A percentile compares a stretch with the other conserved stretches of the same genome.
Evolutionary conservation across 2,888 invertebrate genomes (phyloP).

Genomic region (Hypselothyrea guttata): DNA sequence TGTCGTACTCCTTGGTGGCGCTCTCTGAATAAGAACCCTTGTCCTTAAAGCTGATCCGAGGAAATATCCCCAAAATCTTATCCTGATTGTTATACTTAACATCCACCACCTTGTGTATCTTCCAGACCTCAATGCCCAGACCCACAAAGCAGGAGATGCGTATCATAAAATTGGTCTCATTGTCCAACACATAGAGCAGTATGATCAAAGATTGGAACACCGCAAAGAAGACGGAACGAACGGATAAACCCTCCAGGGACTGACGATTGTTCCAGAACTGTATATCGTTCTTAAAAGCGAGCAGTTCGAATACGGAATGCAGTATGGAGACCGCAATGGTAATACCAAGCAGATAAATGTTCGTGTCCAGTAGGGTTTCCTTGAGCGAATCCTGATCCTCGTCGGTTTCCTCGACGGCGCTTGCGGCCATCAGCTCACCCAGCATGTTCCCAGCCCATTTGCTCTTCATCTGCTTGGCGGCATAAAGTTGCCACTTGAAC

Average conservation of each 20-base stretch:
- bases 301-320: constrained; percentile 98
- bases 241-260: constrained; percentile 97
- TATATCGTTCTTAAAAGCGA: constrained; percentile 99
- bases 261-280: constrained; percentile 99
- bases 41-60: constrained; percentile 91
- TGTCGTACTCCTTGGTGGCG: constrained; percentile 96
- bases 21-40: constrained; percentile 98
- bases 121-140: constrained; percentile 98
- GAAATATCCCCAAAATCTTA: constrained; percentile 89
- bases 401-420: constrained; percentile 84
- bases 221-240: constrained; percentile 98
- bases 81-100: constrained; percentile 90
- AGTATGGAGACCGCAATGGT: constrained; percentile 96
- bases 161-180: constrained; percentile 98
- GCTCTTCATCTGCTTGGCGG: constrained; percentile 96
- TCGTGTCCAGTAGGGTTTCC: constrained; percentile 97
- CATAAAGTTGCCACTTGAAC: constrained; percentile 99
- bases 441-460: constrained; percentile 88
- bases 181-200: constrained; percentile 97
- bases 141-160: constrained; percentile 97
- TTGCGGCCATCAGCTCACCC: constrained; percentile 86
- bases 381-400: constrained; percentile 95
- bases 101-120: constrained; percentile 97
- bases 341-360: constrained; percentile 95
- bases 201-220: constrained; percentile 98